These are phyloP conservation scores for Mastigias papua DNA, from an alignment of 30 jellyfish, hydroid and myxozoan genomes.

Conservation along the genomic window DNA sequence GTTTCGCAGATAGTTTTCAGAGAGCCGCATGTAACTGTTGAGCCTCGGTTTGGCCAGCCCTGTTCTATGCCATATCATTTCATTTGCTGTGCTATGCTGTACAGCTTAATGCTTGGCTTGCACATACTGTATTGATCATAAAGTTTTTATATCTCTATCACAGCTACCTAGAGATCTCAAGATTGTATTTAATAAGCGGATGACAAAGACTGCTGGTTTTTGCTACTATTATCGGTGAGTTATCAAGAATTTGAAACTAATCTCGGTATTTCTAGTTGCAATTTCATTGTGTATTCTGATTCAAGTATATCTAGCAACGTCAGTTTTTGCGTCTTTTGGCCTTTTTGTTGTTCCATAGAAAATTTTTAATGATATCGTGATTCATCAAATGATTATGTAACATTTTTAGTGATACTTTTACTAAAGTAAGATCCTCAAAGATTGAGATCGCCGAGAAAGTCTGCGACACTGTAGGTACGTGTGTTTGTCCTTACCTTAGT, in stretches of 20 bases:
- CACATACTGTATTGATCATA: too few species aligned
- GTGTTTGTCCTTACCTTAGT: background rate
- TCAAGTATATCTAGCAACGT: too few species aligned
- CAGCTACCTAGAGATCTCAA: slow-evolving; percentile 79
- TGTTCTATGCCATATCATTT: too few species aligned
- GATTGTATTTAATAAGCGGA: slow-evolving; percentile 86
- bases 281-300: background rate
- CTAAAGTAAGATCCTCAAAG: slow-evolving; percentile 56
- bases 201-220: slow-evolving; percentile 96
- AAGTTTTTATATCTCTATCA: background rate
- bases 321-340: too few species aligned
- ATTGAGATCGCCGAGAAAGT: slow-evolving; percentile 92
- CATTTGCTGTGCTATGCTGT: too few species aligned
- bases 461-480: slow-evolving; percentile 80
- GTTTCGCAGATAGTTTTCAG: too few species aligned
- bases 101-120: too few species aligned
- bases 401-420: slow-evolving; percentile 22
- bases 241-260: background rate
- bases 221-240: slow-evolving; percentile 79
- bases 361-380: too few species aligned
- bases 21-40: too few species aligned
- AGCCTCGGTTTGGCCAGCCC: too few species aligned
- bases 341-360: too few species aligned
- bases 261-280: background rate
- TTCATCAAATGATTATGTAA: too few species aligned